Evolutionary conservation across 2,797 vertebrate species (phyloP).

Genomic region (Spondyliosoma cantharus): DNA sequence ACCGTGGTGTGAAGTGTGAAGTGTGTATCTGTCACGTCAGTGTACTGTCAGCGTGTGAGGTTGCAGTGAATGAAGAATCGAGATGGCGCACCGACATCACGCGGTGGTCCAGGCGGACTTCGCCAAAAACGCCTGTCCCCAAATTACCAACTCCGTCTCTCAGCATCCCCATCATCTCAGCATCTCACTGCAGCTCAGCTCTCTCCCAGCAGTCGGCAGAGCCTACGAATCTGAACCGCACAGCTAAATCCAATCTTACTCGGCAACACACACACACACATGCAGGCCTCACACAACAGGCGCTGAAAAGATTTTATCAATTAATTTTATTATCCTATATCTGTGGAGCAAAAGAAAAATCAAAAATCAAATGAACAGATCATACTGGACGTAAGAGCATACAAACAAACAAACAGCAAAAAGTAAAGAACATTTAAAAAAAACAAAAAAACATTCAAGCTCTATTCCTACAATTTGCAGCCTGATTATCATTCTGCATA

Average conservation of each 20-base stretch:
- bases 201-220: constrained; percentile 30
- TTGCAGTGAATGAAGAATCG: constrained; percentile 55
- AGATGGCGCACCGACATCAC: constrained; percentile 70
- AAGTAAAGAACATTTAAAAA: background rate
- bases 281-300: constrained; percentile 8
- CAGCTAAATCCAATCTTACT: constrained; percentile 33
- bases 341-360: background rate
- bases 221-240: constrained; percentile 42
- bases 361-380: constrained; percentile 16
- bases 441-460: constrained; percentile 14
- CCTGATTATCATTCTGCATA: background rate
- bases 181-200: constrained; percentile 31
- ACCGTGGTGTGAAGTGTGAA: constrained; percentile 52
- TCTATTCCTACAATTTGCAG: constrained; percentile 1
- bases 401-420: background rate
- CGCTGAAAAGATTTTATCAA: constrained; percentile 25
- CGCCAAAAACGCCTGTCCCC: constrained; percentile 53
- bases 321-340: constrained; percentile 14
- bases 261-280: background rate
- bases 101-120: constrained; percentile 47
- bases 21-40: constrained; percentile 64
- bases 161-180: constrained; percentile 65
- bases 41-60: constrained; percentile 67
- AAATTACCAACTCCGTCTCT: constrained; percentile 72
- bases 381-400: background rate